phyloP scores from a whole-genome alignment of 2,113 vertebrate species.

The Xiphias gladius region DNA sequence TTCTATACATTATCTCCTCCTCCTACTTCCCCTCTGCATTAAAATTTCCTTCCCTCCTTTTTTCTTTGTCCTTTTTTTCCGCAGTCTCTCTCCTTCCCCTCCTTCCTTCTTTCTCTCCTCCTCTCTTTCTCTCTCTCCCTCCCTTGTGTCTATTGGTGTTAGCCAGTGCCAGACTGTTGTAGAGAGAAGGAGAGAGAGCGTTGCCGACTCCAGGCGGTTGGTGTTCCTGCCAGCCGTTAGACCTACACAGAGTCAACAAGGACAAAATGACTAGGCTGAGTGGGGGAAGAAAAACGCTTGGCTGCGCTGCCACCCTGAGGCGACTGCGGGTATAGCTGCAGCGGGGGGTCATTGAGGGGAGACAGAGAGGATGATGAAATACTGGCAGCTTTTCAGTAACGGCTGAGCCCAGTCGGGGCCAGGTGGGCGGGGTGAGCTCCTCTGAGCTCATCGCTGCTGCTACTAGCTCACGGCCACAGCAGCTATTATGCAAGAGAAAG shows the following conservation, averaged over 20 bases:
- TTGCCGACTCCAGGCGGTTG: conserved; percentile 74
- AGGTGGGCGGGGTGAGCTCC: conserved; percentile 68
- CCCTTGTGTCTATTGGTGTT: conserved; percentile 70
- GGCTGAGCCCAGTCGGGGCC: conserved; percentile 55
- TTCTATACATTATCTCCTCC: conserved; percentile 61
- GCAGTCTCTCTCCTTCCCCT: conserved; percentile 65
- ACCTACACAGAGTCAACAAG: conserved; percentile 68
- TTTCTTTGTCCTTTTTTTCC: conserved; percentile 69
- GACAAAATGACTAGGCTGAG: conserved; percentile 77
- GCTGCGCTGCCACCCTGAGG: conserved; percentile 79
- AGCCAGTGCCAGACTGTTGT: conserved; percentile 78
- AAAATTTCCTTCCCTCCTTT: conserved; percentile 63
- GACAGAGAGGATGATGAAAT: conserved; percentile 79
- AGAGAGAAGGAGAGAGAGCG: conserved; percentile 51
- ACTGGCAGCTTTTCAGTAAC: conserved; percentile 82
- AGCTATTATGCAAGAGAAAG: conserved; percentile 83
- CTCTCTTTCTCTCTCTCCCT: conserved; percentile 39
- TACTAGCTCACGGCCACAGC: conserved; percentile 61
- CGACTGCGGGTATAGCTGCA: conserved; percentile 49
- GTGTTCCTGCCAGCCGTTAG: conserved; percentile 77
- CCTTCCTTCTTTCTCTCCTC: conserved; percentile 35
- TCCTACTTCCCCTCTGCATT: conserved; percentile 52
- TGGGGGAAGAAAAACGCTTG: conserved; percentile 45
- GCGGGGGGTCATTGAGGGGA: conserved; percentile 68
- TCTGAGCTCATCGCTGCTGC: conserved; percentile 78